Conservation (phyloP, 2,113 vertebrate genomes). For the Gallinago media region DNA sequence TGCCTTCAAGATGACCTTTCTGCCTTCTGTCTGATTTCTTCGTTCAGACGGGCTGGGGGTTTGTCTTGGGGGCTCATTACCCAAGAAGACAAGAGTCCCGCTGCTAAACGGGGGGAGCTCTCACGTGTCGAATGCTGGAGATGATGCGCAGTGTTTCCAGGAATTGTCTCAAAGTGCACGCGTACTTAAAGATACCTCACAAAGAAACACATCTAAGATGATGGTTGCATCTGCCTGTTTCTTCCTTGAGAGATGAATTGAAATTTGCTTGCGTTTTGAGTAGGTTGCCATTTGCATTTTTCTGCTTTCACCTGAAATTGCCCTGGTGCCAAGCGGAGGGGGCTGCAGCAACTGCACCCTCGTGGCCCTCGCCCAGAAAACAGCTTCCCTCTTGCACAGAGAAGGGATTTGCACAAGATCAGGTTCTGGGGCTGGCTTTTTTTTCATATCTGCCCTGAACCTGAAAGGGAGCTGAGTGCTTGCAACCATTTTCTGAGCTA, state of each 20-base stretch:
- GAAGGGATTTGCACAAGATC: background rate
- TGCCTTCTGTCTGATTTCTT: background rate
- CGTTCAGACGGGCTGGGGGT: background rate
- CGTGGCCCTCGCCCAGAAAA: accelerated
- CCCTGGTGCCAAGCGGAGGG: background rate
- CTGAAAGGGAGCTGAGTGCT: background rate
- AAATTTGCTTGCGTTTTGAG: background rate
- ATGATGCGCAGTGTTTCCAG: background rate
- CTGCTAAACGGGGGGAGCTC: background rate
- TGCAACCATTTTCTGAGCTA: background rate
- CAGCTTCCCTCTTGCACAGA: background rate
- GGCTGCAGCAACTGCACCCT: accelerated
- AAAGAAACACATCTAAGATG: background rate
- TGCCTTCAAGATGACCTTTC: background rate
- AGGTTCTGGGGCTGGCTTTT: background rate
- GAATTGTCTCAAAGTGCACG: background rate
- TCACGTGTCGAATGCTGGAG: background rate
- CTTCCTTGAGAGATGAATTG: background rate
- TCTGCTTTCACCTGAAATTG: background rate
- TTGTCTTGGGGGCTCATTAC: background rate
- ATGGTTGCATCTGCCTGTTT: background rate
- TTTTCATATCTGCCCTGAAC: background rate
- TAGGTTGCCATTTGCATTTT: background rate
- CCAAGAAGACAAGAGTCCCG: background rate
- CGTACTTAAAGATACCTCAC: background rate